These are phyloP conservation scores for Dryomyza anilis DNA, from an alignment of 2,888 invertebrate species.

Conservation along the genomic window DNA sequence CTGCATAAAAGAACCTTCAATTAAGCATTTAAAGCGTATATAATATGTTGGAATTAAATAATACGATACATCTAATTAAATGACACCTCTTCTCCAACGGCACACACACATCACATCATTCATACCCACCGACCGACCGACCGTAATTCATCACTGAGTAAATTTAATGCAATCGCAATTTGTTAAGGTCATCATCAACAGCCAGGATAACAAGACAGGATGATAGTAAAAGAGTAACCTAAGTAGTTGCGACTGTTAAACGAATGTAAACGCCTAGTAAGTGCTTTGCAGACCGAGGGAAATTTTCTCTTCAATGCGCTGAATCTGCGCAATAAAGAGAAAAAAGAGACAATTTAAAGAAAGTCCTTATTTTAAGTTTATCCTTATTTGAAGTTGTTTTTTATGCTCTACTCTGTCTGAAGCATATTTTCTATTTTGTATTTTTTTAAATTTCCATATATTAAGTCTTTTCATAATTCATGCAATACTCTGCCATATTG, in stretches of 20 bases:
- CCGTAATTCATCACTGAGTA: too few species aligned
- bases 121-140: background rate
- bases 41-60: too few species aligned
- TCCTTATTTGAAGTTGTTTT: background rate
- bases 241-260: too few species aligned
- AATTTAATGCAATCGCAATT: slow-evolving; percentile 18
- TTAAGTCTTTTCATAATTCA: slow-evolving; percentile 28
- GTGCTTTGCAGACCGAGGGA: too few species aligned
- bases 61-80: background rate
- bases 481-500: slow-evolving; percentile 31
- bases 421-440: background rate
- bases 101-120: background rate
- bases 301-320: slow-evolving; percentile 1
- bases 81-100: too few species aligned
- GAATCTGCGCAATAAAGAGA: background rate
- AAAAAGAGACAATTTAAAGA: background rate
- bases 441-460: too few species aligned
- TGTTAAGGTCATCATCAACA: slow-evolving; percentile 24
- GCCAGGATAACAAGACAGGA: slow-evolving; percentile 6
- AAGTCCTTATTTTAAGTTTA: too few species aligned
- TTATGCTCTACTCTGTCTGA: background rate
- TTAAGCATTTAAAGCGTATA: too few species aligned
- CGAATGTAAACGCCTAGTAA: too few species aligned
- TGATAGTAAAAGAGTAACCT: too few species aligned
- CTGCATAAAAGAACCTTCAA: too few species aligned